These are phyloP conservation scores for Penelope pileata DNA, from an alignment of 2,113 vertebrate species.

Conservation along the genomic window DNA sequence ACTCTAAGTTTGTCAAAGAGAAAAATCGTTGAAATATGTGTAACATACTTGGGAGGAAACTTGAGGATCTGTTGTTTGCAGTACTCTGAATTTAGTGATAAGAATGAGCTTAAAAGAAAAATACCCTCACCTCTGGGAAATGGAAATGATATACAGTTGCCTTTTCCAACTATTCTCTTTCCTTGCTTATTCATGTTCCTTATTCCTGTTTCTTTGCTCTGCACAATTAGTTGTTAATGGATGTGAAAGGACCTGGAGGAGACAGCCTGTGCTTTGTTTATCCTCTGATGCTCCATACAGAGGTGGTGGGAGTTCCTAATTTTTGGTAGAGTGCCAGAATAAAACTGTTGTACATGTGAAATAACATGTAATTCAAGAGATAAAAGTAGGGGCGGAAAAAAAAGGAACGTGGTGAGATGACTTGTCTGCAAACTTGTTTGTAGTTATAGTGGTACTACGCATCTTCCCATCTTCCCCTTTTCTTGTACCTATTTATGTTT, in stretches of 20 bases:
- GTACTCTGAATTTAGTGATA: neutral
- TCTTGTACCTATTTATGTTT: neutral
- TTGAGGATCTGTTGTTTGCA: neutral
- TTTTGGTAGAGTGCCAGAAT: neutral
- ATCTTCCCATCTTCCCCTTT: neutral
- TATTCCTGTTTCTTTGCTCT: neutral
- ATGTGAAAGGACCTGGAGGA: neutral
- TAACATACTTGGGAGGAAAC: neutral
- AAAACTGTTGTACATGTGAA: neutral
- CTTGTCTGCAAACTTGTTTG: neutral
- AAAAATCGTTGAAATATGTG: neutral
- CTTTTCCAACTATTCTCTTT: neutral
- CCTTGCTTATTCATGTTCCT: neutral
- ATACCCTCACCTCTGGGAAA: neutral
- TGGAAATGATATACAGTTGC: neutral
- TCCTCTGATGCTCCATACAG: neutral
- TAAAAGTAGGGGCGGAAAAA: neutral
- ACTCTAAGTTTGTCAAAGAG: neutral
- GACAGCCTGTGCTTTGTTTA: neutral
- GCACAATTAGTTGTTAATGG: too few relatives aligned
- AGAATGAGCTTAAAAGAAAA: neutral
- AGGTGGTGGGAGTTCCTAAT: neutral
- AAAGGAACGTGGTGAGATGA: neutral
- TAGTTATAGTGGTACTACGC: neutral
- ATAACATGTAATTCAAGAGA: neutral